Evolutionary conservation across 2,113 vertebrate genomes (phyloP), one percentile per base, ranked within the genome.

Genomic region (Gobio gobio): DNA sequence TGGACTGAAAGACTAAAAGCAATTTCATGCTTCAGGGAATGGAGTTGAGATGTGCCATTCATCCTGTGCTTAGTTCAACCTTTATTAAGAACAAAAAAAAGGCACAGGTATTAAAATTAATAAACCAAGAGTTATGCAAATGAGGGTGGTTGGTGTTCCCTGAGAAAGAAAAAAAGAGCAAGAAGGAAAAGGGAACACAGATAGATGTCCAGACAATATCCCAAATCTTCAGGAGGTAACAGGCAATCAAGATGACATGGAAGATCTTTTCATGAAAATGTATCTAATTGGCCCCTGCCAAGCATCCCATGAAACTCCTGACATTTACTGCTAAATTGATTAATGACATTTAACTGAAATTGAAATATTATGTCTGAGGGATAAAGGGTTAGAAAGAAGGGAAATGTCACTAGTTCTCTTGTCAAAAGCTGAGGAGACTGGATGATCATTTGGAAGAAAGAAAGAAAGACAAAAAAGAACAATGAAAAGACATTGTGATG

Each of bases 341-440:
- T 85, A 79, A 79, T 79, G 76, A 79, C 77, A 85, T 85, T 85
- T 72, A 45, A 56, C 63, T 85, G 29, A 56, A 72, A 70, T 40
- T 82, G 63, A 79, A 29, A 73, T 85, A 80, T 80, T 22, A 36
- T 72, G 80, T 26, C n/a, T 24, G 20, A 24, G 4, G 49, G 29
- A 82, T 58, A 72, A 82, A 40, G 29, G 66, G 33, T 68, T 66
- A 9, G 7, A 58, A 56, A 43, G 13, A 58, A 72, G 26, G 80
- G 29, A 83, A 83, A 72, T 58, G 80, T 79, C 77, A 45, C 33
- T 66, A 54, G 18, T 72, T 18, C 22, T 64, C 13, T 13, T 3
- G 3, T 54, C 20, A 72, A 16, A 81, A 49, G 14, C 13, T 56
- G 49, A 43, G n/a, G 64, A 18, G 66, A 40, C 63, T 8, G 6